These are phyloP conservation scores for Zoanthus sociatus DNA, from an alignment of 92 coral and sea anemone genomes.

Conservation along the genomic window DNA sequence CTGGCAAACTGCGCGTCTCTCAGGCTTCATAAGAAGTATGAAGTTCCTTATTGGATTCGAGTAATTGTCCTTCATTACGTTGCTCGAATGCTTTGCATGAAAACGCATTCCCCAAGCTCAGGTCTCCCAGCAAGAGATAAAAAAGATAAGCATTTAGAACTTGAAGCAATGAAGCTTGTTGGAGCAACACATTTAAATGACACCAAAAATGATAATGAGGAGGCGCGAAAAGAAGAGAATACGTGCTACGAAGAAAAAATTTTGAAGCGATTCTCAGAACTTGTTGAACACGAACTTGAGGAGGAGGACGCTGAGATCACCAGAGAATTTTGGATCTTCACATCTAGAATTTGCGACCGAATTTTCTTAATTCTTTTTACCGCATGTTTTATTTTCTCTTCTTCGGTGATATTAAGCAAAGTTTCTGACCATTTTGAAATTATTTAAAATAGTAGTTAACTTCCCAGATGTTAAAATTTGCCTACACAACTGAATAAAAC, in stretches of 20 bases:
- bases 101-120: constrained; percentile 69
- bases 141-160: constrained; percentile 1
- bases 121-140: constrained; percentile 22
- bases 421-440: constrained; percentile 82
- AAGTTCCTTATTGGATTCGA: constrained; percentile 79
- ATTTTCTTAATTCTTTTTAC: constrained; percentile 70
- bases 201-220: constrained; percentile 2
- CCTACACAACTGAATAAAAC: no score
- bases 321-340: constrained; percentile 87
- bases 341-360: constrained; percentile 87
- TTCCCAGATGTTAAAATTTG: no score
- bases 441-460: not conserved
- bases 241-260: constrained; percentile 37
- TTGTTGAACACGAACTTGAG: constrained; percentile 52
- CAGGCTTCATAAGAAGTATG: constrained; percentile 73
- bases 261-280: constrained; percentile 67
- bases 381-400: constrained; percentile 70
- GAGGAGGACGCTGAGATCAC: constrained; percentile 54
- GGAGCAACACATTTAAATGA: constrained; percentile 56
- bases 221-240: constrained; percentile 7
- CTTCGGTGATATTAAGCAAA: constrained; percentile 72
- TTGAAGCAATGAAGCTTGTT: constrained; percentile 65
- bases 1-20: constrained; percentile 87
- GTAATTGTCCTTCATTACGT: constrained; percentile 82
- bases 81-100: constrained; percentile 80